Base-by-base conservation (phyloP, 2,113 vertebrate species). In the Raja brachyura region DNA sequence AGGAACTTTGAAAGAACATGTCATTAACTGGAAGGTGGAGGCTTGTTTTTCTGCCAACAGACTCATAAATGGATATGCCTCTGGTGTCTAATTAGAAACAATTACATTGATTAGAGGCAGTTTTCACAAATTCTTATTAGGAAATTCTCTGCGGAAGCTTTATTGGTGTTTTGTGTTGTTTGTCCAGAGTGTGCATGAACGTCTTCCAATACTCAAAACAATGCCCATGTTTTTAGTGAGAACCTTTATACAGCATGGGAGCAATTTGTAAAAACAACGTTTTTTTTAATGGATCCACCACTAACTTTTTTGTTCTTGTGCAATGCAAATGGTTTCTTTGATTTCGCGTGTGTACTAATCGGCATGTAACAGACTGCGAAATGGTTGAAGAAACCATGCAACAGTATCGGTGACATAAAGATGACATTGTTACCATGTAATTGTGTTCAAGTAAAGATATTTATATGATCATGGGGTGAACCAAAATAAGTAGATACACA, bases 81-180 rank as follows among this genome's bases (percentile, higher is more conserved):
- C 94, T 94, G 93, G 94, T 95, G 95, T 93, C 95, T 96, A 95
- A 95, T 96, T 96, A 95, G 94, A 95, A 95, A 95, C 94, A 96
- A 96, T 97, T 96, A 96, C 95, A 94, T 95, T 95, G 95, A 96
- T 96, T 96, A 94, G 94, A 96, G 94, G 93, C 95, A 95, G 94
- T 94, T 92, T 95, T 39, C 94, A 93, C 95, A 95, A 93, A 94
- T 95, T 94, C 94, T 95, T 94, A 95, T 94, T 95, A 95, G 94
- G 94, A 95, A 94, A 93, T 95, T 94, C 95, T 95, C 68, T 93
- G 59, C n/a, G 78, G 93, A 92, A 25, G n/a, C 66, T 93, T 94
- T 94, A 61, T 68, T 94, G 66, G 33, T 13, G 90, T 95, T 95
- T 94, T 93, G 93, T 94, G 96, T 73, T 78, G 88, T 93, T 94